phyloP scores from a whole-genome alignment of 2,797 vertebrate genomes.

The Discoglossus pictus region DNA sequence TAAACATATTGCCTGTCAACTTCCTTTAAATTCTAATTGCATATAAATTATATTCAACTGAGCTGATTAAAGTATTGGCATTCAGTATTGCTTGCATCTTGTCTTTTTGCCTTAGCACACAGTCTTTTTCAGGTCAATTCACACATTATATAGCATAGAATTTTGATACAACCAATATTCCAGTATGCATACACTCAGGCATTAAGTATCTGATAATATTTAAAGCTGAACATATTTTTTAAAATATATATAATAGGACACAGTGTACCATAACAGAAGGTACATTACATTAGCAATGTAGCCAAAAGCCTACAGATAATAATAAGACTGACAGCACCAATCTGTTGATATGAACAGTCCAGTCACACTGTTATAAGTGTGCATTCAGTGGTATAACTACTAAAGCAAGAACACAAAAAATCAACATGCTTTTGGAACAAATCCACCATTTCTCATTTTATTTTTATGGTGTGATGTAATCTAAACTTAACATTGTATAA shows the following conservation, averaged over 20 bases:
- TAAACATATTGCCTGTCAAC: no score
- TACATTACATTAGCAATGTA: neutral
- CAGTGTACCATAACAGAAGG: conserved; percentile 12
- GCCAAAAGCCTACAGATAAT: conserved; percentile 13
- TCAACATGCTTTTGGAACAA: conserved; percentile 29
- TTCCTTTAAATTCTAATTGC: no score
- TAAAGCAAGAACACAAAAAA: conserved; percentile 16
- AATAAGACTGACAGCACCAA: conserved; percentile 16
- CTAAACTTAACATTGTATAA: conserved; percentile 45
- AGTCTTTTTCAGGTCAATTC: no score
- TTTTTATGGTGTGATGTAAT: conserved; percentile 34
- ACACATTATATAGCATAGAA: no score
- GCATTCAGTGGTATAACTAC: neutral
- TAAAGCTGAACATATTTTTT: no score
- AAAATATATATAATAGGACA: neutral
- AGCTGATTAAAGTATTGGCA: no score
- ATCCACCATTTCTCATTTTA: conserved; percentile 33
- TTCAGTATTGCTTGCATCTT: no score
- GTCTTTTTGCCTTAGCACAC: no score
- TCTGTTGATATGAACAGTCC: conserved; percentile 13
- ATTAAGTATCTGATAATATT: no score
- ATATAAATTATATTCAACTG: no score
- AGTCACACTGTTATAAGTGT: conserved; percentile 2
- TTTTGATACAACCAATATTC: no score
- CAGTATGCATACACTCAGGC: no score